A percentile compares a stretch with the other conserved stretches of the same genome.
Conservation (phyloP, 2,797 vertebrate species). For the Phaenicophaeus curvirostris region DNA sequence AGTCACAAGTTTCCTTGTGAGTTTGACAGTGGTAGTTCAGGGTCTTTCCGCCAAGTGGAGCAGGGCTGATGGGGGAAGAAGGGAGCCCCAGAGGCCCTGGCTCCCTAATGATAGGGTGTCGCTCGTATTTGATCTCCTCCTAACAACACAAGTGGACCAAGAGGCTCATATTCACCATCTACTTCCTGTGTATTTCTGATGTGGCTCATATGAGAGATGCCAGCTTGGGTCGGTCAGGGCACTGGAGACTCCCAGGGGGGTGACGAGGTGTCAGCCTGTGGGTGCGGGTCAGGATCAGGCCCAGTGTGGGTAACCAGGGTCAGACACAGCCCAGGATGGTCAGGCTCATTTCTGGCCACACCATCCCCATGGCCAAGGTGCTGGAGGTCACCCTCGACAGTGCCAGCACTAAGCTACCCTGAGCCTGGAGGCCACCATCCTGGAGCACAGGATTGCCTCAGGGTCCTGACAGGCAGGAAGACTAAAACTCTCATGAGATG, state of each 20-base stretch:
- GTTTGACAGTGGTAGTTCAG: not conserved
- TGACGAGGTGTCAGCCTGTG: not conserved
- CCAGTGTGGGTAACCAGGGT: not conserved
- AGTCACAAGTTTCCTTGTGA: not conserved
- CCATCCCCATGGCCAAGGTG: not conserved
- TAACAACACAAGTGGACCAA: not conserved
- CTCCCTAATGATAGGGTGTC: not conserved
- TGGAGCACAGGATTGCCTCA: fast-evolving
- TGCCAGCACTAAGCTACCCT: no score
- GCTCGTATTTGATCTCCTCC: not conserved
- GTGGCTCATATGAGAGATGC: not conserved
- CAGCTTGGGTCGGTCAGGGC: not conserved
- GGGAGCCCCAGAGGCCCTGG: not conserved
- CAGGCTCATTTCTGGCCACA: not conserved
- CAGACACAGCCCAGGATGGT: not conserved
- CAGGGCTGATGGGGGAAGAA: not conserved
- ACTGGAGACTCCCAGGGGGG: not conserved
- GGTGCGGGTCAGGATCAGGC: not conserved
- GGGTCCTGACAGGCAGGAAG: not conserved
- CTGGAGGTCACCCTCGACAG: not conserved
- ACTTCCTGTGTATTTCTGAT: not conserved
- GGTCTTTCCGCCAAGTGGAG: not conserved
- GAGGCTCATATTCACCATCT: not conserved
- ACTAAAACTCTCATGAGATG: not conserved
- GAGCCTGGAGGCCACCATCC: fast-evolving